phyloP scores from a whole-genome alignment of 2,797 vertebrate species.

The Anabas testudineus region DNA sequence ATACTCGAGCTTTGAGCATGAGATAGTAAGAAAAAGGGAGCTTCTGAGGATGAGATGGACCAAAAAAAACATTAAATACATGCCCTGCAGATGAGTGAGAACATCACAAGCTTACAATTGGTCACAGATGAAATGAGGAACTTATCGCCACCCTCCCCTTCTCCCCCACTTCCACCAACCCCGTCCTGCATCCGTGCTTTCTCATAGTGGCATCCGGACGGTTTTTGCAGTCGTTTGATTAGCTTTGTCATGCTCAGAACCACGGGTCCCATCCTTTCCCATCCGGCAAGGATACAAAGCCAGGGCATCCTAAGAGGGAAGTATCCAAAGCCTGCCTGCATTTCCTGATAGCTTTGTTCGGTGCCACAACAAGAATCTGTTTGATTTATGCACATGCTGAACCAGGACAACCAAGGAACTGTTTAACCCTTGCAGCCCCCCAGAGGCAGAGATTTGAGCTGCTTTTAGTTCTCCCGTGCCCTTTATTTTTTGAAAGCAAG shows the following conservation, averaged over 20 bases:
- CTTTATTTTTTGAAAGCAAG: conserved; percentile 70
- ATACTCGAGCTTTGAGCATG: conserved; percentile 38
- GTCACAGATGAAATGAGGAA: conserved; percentile 75
- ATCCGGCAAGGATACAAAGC: conserved; percentile 69
- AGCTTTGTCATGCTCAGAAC: conserved; percentile 81
- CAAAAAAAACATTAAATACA: conserved; percentile 58
- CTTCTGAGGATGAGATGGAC: conserved; percentile 55
- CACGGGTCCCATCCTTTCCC: conserved; percentile 61
- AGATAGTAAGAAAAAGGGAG: conserved; percentile 51
- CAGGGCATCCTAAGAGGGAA: conserved; percentile 73
- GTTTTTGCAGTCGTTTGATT: conserved; percentile 74
- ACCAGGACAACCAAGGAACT: conserved; percentile 69
- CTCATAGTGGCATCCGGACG: conserved; percentile 66
- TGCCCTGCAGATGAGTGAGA: conserved; percentile 63
- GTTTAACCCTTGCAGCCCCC: conserved; percentile 65
- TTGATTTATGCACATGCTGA: conserved; percentile 75
- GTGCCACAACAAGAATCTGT: conserved; percentile 68
- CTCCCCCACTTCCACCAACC: conserved; percentile 39
- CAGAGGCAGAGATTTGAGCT: conserved; percentile 71
- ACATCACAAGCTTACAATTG: conserved; percentile 72
- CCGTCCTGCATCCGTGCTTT: conserved; percentile 46
- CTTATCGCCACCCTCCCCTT: conserved; percentile 53
- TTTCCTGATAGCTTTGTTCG: conserved; percentile 83
- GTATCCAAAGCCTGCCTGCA: conserved; percentile 79
- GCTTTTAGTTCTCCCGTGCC: conserved; percentile 69